These are phyloP conservation scores for Psittacula derbiana DNA, from an alignment of 2,797 vertebrate species.

Conservation along the genomic window DNA sequence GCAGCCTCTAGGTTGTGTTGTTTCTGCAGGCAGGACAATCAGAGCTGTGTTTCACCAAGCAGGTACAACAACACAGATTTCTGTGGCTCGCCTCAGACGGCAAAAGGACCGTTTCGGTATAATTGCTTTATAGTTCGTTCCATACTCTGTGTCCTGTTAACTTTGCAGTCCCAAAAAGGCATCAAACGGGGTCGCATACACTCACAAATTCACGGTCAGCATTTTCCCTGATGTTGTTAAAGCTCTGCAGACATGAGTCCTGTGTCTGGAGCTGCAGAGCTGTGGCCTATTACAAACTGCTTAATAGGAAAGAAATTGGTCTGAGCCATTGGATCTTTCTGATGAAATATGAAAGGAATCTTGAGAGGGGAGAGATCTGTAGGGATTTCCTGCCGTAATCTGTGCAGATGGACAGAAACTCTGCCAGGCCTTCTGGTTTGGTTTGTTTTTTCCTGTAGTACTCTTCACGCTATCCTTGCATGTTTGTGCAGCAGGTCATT, in stretches of 20 bases:
- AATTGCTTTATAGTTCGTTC: not conserved
- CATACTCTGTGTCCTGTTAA: fast-evolving
- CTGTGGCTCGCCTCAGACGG: not conserved
- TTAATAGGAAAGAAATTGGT: not conserved
- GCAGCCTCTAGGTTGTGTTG: not conserved
- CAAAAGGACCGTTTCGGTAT: not conserved
- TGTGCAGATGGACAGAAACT: not conserved
- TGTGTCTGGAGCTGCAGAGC: not conserved
- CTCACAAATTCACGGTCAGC: not conserved
- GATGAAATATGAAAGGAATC: not conserved
- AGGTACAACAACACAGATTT: not conserved
- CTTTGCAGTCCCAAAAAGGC: not conserved
- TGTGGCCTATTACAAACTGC: not conserved
- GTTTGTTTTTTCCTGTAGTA: not conserved
- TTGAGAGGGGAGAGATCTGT: not conserved
- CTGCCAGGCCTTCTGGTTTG: not conserved
- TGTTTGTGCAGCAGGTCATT: not conserved
- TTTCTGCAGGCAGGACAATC: not conserved
- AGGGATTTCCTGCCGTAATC: not conserved
- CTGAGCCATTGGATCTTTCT: not conserved
- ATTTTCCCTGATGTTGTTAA: not conserved
- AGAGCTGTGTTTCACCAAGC: not conserved
- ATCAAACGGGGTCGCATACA: not conserved
- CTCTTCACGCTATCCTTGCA: not conserved
- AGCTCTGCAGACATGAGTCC: not conserved